phyloP scores from a whole-genome alignment of 2,888 invertebrate species.

The Spicauda simplicius region DNA sequence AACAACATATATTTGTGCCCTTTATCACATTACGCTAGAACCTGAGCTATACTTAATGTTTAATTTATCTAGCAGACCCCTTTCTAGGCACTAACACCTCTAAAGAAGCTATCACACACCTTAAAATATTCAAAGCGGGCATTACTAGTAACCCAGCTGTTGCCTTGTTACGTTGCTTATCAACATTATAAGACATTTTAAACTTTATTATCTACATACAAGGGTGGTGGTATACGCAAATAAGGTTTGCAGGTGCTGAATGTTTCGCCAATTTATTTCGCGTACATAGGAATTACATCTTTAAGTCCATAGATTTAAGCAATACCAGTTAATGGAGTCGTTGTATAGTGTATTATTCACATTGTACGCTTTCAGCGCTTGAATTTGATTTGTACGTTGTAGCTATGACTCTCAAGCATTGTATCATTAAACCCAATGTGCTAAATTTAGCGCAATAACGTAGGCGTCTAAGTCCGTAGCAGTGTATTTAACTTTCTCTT shows the following conservation, averaged over 20 bases:
- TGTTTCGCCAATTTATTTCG: constrained; percentile 3
- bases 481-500: too few species aligned
- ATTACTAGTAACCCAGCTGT: constrained; percentile 30
- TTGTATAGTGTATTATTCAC: constrained; percentile 8
- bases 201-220: constrained; percentile 3
- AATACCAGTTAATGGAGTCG: not conserved
- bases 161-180: not conserved
- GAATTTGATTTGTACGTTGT: constrained; percentile 9
- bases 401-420: constrained; percentile 2
- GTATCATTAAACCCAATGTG: not conserved
- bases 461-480: too few species aligned
- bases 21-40: too few species aligned
- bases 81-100: constrained; percentile 17
- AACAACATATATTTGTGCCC: too few species aligned
- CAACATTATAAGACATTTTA: constrained; percentile 3
- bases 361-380: constrained; percentile 7
- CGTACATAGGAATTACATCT: constrained; percentile 1
- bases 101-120: constrained; percentile 33
- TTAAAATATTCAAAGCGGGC: constrained; percentile 35
- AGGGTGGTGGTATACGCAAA: not conserved
- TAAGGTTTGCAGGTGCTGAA: not conserved
- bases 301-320: not conserved
- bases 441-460: too few species aligned
- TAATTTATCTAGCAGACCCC: too few species aligned
- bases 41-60: too few species aligned